Base-by-base conservation (phyloP, 2,888 invertebrate species). In the Lithosia quadra region DNA sequence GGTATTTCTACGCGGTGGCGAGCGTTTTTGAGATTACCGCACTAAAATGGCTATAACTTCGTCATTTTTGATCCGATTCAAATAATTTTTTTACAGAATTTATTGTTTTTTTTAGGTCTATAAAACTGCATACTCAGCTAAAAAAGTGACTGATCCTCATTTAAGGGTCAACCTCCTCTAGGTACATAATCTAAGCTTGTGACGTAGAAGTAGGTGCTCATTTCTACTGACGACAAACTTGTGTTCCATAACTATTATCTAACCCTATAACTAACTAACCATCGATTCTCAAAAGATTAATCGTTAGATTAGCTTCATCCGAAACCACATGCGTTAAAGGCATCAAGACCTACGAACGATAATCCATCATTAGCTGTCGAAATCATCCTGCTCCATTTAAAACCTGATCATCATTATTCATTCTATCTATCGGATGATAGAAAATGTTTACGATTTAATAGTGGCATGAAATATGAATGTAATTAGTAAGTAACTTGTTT, bases 371-470 rank as follows among this genome's bases (percentile, higher is more conserved):
- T 66, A 60, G 59, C 62, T 67, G 60, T 74, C 62, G 43, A 68
- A 70, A 69, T 55, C 28, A 65, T 76, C 71, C 74, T 76, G 77
- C 69, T 76, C 66, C 53, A 70, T 70, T 68, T 66, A 43, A 62
- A 68, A 59, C 53, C 22, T 24, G n/a, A 59, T n/a, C 22, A 71
- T 71, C 72, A 73, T 80, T 73, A 71, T 11, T 76, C 63, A 72
- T 59, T 49, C 18, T 39, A 28, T 67, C 28, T 56, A 62, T 55
- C 13, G 13, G 34, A 53, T 21, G 53, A 65, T 55, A 66, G 28
- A 28, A 33, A 43, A 56, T 56, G 55, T 67, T 61, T 22, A 55
- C 18, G 15, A 56, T 62, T 49, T 67, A 62, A 67, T 61, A 39
- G 28, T 56, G 55, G n/a, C 55, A 43, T 62, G n/a, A 67, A 62